phyloP scores from a whole-genome alignment of 2,888 invertebrate genomes.

The Scaptomyza cyrtandrae region DNA sequence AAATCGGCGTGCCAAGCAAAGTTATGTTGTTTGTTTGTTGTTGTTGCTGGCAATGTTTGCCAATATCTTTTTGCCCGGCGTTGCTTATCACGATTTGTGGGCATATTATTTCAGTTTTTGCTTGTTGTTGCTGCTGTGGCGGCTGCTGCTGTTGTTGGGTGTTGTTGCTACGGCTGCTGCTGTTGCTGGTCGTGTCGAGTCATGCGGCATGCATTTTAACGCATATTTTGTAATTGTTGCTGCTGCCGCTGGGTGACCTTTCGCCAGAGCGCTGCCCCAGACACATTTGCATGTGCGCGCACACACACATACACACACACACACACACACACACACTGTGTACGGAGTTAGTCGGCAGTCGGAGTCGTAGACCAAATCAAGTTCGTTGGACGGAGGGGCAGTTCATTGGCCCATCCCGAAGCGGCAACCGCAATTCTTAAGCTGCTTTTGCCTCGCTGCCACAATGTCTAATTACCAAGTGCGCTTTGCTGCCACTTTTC shows the following conservation, averaged over 20 bases:
- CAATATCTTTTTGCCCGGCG: conserved; percentile 66
- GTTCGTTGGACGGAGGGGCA: conserved; percentile 70
- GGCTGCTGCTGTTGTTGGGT: conserved; percentile 22
- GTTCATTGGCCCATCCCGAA: conserved; percentile 69
- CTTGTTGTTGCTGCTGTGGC: conserved; percentile 45
- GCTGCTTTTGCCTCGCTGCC: conserved; percentile 49
- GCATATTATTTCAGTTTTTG: conserved; percentile 75
- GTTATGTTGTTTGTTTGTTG: conserved; percentile 38
- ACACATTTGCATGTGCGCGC: conserved; percentile 65
- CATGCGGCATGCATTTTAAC: conserved; percentile 76
- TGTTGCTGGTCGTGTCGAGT: conserved; percentile 69
- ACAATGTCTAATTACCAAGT: conserved; percentile 75
- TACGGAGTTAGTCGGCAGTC: conserved; percentile 7
- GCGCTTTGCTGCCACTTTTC: conserved; percentile 47
- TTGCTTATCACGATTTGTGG: conserved; percentile 79
- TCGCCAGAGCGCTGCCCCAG: conserved; percentile 59
- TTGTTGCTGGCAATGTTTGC: conserved; percentile 66
- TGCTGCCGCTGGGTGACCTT: conserved; percentile 63
- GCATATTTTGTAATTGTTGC: conserved; percentile 79
- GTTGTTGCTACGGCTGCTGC: conserved; percentile 28
- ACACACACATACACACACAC: conserved; percentile 14
- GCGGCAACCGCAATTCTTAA: conserved; percentile 57
- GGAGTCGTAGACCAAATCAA: conserved; percentile 68
- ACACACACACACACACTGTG: not conserved
- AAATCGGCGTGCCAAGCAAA: conserved; percentile 16